These are phyloP conservation scores for Drosophila chauvacae DNA, from an alignment of 1,140 invertebrate genomes.

Conservation along the genomic window DNA sequence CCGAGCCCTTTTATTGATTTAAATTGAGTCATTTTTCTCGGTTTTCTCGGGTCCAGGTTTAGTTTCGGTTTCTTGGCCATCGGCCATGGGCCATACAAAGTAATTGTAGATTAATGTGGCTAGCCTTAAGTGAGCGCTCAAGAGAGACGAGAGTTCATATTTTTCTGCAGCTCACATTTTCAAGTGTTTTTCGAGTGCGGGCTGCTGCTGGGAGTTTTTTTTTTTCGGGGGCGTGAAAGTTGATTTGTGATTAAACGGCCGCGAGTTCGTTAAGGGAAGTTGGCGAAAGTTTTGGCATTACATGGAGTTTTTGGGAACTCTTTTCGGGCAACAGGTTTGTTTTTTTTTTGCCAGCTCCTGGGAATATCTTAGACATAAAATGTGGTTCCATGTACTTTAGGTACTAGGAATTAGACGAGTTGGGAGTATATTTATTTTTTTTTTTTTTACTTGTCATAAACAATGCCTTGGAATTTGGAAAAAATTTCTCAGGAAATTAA, in stretches of 20 bases:
- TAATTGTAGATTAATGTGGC: constrained; percentile 68
- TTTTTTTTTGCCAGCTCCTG: constrained; percentile 8
- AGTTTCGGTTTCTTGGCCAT: constrained; percentile 8
- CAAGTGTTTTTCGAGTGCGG: constrained; percentile 19
- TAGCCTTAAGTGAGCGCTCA: constrained; percentile 44
- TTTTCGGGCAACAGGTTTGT: constrained; percentile 37
- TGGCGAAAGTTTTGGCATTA: constrained; percentile 38
- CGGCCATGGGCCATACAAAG: constrained; percentile 43
- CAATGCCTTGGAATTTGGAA: neutral
- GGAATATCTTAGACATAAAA: neutral
- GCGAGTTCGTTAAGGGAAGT: constrained; percentile 42
- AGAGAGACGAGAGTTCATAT: constrained; percentile 59
- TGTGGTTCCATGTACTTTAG: neutral
- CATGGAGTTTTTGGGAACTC: constrained; percentile 24
- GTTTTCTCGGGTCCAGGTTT: constrained; percentile 32
- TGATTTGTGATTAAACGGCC: constrained; percentile 48
- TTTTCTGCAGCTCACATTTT: constrained; percentile 14
- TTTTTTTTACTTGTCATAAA: neutral
- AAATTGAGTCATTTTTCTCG: constrained; percentile 76
- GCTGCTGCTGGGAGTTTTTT: constrained; percentile 11
- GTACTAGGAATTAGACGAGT: neutral
- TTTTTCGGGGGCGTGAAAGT: constrained; percentile 46
- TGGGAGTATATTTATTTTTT: neutral
- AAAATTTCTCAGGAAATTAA: neutral
- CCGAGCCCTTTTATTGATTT: constrained; percentile 69